Conservation (phyloP, 1,140 invertebrate genomes). For the Potamilus streckersoni region DNA sequence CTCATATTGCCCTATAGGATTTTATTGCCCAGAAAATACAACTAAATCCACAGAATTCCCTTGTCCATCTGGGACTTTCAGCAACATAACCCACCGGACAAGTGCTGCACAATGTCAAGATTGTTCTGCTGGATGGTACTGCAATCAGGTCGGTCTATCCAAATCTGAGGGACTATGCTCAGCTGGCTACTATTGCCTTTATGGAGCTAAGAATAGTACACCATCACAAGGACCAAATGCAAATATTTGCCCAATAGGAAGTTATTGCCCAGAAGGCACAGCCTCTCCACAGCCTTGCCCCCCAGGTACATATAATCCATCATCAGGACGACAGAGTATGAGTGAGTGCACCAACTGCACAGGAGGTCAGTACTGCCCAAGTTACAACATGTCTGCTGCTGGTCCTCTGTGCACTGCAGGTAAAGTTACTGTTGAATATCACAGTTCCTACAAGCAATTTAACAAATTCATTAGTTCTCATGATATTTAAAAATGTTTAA, state of each 20-base stretch:
- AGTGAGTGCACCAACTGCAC: slow-evolving; percentile 56
- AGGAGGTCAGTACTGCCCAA: slow-evolving; percentile 50
- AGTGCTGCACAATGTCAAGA: slow-evolving; percentile 46
- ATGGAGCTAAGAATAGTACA: slow-evolving; percentile 54
- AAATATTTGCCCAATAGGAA: slow-evolving; percentile 56
- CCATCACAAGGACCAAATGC: slow-evolving; percentile 46
- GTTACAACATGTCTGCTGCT: slow-evolving; percentile 55
- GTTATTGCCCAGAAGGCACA: slow-evolving; percentile 57
- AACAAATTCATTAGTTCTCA: too few relatives aligned
- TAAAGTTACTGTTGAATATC: slow-evolving; percentile 9
- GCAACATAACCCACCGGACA: slow-evolving; percentile 54
- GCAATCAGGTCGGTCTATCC: slow-evolving; percentile 49
- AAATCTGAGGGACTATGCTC: slow-evolving; percentile 50
- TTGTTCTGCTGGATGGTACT: slow-evolving; percentile 61
- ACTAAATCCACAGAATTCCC: slow-evolving; percentile 50
- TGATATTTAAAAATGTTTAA: too few relatives aligned
- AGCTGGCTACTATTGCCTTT: slow-evolving; percentile 56
- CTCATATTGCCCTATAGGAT: slow-evolving; percentile 55
- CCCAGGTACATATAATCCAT: slow-evolving; percentile 53
- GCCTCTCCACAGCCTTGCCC: slow-evolving; percentile 50
- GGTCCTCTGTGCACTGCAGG: slow-evolving; percentile 34
- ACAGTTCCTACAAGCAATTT: too few relatives aligned
- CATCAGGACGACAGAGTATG: slow-evolving; percentile 38
- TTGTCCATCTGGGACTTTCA: slow-evolving; percentile 61
- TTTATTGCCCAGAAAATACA: slow-evolving; percentile 57